These are phyloP conservation scores for Alfaro cultratus DNA, from an alignment of 2,797 vertebrate genomes.

Conservation along the genomic window DNA sequence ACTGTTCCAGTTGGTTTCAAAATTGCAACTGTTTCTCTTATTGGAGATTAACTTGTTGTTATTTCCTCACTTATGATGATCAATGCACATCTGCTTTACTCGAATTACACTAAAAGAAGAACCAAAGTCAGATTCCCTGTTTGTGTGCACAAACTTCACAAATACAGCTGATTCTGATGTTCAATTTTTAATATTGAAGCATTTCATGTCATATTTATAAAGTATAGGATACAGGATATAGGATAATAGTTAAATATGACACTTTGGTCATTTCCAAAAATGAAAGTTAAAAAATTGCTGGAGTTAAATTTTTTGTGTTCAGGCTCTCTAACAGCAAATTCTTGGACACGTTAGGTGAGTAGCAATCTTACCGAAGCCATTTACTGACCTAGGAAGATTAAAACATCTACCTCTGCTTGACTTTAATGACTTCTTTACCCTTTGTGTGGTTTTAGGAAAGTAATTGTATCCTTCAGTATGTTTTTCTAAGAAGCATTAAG, in stretches of 20 bases:
- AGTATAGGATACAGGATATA: too few relatives aligned
- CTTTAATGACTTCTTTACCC: not conserved
- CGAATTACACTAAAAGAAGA: too few relatives aligned
- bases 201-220: not conserved
- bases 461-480: slow-evolving; percentile 2
- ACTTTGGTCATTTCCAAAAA: not conserved
- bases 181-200: not conserved
- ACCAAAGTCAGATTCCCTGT: too few relatives aligned
- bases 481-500: slow-evolving; percentile 18
- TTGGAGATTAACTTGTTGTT: too few relatives aligned
- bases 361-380: not conserved
- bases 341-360: not conserved
- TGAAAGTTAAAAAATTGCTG: not conserved
- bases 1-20: too few relatives aligned
- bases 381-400: too few relatives aligned
- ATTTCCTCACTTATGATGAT: too few relatives aligned
- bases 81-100: too few relatives aligned
- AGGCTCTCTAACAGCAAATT: too few relatives aligned
- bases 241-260: not conserved
- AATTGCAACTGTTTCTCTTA: too few relatives aligned
- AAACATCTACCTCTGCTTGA: not conserved
- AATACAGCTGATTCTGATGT: too few relatives aligned
- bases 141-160: too few relatives aligned
- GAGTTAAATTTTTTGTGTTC: not conserved
- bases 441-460: not conserved